A percentile compares a stretch with the other conserved stretches of the same genome.
These are phyloP conservation scores for Oscheius sp. DNA, from an alignment of 2,888 invertebrate species.

Conservation along the genomic window DNA sequence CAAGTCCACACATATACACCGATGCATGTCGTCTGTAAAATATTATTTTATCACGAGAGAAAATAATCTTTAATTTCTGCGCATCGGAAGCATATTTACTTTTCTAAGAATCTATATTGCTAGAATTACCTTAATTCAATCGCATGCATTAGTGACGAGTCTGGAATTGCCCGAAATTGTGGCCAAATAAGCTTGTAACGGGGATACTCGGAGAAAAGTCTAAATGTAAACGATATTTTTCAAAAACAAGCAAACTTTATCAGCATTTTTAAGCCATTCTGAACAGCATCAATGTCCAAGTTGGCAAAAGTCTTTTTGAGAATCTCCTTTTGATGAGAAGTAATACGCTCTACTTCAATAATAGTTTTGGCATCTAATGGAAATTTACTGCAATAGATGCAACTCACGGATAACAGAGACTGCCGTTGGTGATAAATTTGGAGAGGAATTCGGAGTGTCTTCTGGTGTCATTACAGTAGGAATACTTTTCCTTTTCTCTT, in stretches of 20 bases:
- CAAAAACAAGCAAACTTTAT: slow-evolving; percentile 38
- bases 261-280: slow-evolving; percentile 53
- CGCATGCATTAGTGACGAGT: slow-evolving; percentile 64
- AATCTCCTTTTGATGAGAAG: slow-evolving; percentile 48
- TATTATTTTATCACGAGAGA: neutral
- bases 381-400: neutral
- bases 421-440: neutral
- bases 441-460: neutral
- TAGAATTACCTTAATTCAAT: slow-evolving; percentile 47
- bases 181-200: slow-evolving; percentile 67
- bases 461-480: neutral
- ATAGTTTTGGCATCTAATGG: slow-evolving; percentile 45
- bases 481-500: neutral
- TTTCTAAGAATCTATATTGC: neutral
- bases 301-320: slow-evolving; percentile 49
- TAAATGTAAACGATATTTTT: slow-evolving; percentile 30
- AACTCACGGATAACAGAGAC: slow-evolving; percentile 7
- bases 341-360: slow-evolving; percentile 50
- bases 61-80: neutral
- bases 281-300: slow-evolving; percentile 50
- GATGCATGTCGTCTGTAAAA: slow-evolving; percentile 49
- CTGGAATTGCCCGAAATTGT: slow-evolving; percentile 65
- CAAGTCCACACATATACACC: slow-evolving; percentile 63
- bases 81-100: neutral
- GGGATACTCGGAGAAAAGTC: slow-evolving; percentile 65